Conservation (phyloP, 2,113 vertebrate species). For the Actenoides hombroni region DNA sequence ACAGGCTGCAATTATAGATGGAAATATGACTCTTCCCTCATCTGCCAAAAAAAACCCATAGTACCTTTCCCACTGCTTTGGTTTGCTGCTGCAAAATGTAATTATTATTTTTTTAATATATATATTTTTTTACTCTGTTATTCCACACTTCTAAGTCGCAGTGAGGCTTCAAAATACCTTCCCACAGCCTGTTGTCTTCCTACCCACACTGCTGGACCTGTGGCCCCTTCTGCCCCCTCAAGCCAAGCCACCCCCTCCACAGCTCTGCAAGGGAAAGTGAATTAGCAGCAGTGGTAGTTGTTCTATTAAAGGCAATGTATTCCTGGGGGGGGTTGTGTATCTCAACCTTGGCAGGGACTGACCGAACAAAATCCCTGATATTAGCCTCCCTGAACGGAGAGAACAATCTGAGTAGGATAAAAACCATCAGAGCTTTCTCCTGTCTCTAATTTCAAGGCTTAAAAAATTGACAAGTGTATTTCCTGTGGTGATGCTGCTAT, state of each 20-base stretch:
- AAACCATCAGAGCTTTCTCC: constrained; percentile 34
- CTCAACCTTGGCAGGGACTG: constrained; percentile 35
- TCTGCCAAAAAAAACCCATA: not conserved
- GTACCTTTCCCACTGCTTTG: not conserved
- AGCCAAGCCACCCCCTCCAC: not conserved
- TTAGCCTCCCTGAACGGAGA: not conserved
- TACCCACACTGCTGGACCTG: fast-evolving
- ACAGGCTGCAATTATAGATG: not conserved
- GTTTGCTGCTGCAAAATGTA: not conserved
- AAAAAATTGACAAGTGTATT: constrained; percentile 51
- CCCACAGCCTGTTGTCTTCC: not conserved
- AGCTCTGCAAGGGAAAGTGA: not conserved
- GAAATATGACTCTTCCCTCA: not conserved
- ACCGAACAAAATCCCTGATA: constrained; percentile 36
- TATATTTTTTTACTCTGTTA: not conserved
- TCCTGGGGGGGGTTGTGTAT: not conserved
- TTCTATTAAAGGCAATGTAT: not conserved
- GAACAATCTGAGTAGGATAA: constrained; percentile 27
- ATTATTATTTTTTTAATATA: not conserved
- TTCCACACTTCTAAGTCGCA: not conserved
- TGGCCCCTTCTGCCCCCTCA: not conserved
- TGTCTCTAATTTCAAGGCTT: constrained; percentile 58
- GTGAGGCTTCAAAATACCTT: not conserved
- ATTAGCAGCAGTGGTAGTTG: not conserved
- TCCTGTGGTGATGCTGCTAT: not conserved